Evolutionary conservation across 1,140 invertebrate genomes (phyloP).

Genomic region (Hermatobates lingyangjiaoensis): DNA sequence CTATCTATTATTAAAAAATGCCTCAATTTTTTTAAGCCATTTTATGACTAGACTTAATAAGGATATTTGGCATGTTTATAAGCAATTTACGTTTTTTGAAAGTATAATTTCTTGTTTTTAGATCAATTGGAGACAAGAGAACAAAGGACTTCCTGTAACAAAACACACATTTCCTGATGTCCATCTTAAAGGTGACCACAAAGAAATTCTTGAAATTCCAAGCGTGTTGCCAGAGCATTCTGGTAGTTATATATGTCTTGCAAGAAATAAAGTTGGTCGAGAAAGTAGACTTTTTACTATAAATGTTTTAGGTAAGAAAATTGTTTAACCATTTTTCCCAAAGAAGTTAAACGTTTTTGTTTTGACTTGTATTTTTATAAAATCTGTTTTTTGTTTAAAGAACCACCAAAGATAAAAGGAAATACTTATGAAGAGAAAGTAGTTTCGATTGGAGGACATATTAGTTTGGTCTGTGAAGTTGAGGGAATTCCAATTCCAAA

Average conservation of each 20-base stretch:
- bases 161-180: conserved; percentile 3
- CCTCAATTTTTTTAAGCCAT: too few species aligned
- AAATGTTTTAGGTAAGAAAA: conserved; percentile 7
- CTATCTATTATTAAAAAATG: too few species aligned
- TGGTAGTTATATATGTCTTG: conserved; percentile 5
- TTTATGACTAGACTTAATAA: too few species aligned
- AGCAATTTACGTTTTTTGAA: too few species aligned
- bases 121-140: conserved; percentile 5
- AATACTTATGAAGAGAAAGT: neutral
- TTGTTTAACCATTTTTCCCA: neutral
- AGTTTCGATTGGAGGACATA: neutral
- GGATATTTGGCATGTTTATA: too few species aligned
- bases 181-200: neutral
- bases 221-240: conserved; percentile 1
- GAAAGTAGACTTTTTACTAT: conserved; percentile 2
- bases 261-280: conserved; percentile 7
- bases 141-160: neutral
- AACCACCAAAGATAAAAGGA: neutral
- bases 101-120: neutral
- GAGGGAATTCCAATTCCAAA: conserved; percentile 1
- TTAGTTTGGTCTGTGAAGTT: neutral
- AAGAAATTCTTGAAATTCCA: neutral
- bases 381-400: neutral
- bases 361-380: neutral
- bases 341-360: neutral